A percentile compares a stretch with the other conserved stretches of the same genome.
phyloP scores from a whole-genome alignment of 1,140 invertebrate species.

The Thaumetopoea pityocampa region DNA sequence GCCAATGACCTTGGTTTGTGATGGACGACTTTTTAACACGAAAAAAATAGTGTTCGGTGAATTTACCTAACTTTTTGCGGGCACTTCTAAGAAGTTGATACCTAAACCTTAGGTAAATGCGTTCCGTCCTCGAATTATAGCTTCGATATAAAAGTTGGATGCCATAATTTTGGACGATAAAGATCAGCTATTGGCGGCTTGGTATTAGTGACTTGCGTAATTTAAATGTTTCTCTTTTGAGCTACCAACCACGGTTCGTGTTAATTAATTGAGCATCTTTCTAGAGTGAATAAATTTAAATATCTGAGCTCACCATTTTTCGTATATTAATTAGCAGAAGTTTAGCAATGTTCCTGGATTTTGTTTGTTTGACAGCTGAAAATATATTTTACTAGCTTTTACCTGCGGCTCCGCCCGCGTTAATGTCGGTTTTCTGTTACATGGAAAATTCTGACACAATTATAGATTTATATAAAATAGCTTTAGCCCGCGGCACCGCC shows the following conservation, averaged over 20 bases:
- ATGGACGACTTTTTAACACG: constrained; percentile 58
- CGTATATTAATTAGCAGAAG: no score
- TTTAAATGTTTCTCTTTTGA: constrained; percentile 21
- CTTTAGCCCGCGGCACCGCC: no score
- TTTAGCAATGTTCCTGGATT: no score
- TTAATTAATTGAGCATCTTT: constrained; percentile 33
- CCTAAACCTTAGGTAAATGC: constrained; percentile 64
- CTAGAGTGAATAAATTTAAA: constrained; percentile 17
- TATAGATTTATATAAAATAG: no score
- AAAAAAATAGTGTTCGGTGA: constrained; percentile 66
- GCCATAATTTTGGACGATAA: constrained; percentile 65
- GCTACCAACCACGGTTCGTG: constrained; percentile 21
- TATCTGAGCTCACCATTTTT: no score
- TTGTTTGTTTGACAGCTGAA: no score
- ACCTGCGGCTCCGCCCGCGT: no score
- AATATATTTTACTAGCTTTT: no score
- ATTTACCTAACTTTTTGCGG: constrained; percentile 69
- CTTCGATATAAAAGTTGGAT: constrained; percentile 53
- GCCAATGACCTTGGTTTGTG: constrained; percentile 54
- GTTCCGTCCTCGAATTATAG: constrained; percentile 58
- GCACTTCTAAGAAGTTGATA: constrained; percentile 52
- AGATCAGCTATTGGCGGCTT: constrained; percentile 42
- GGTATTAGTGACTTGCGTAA: constrained; percentile 27
- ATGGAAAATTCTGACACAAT: no score
- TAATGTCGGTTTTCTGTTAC: no score